A percentile compares a stretch with the other conserved stretches of the same genome.
Conservation (phyloP, 1,140 invertebrate species). For the Cecropterus lyciades region DNA sequence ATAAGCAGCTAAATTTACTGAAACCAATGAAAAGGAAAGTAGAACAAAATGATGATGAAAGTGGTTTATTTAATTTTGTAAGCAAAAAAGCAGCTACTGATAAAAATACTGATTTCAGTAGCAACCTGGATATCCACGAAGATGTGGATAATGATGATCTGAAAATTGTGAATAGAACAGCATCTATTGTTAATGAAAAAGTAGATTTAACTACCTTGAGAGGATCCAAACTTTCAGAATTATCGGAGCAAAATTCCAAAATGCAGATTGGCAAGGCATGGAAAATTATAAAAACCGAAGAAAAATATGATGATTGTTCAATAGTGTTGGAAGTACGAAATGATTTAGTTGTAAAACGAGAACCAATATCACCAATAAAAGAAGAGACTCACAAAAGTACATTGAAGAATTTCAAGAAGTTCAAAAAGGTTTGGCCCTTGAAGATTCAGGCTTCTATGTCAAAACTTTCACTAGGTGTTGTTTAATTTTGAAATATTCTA, state of each 20-base stretch:
- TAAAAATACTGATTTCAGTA: conserved; percentile 24
- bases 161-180: conserved; percentile 11
- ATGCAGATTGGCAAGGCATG: conserved; percentile 36
- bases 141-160: conserved; percentile 17
- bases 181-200: conserved; percentile 37
- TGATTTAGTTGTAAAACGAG: conserved; percentile 69
- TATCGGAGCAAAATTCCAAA: conserved; percentile 53
- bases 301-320: conserved; percentile 48
- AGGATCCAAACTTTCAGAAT: conserved; percentile 63
- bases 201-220: conserved; percentile 58
- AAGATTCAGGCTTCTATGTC: conserved; percentile 61
- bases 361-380: conserved; percentile 46
- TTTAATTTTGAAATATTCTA: conserved; percentile 8
- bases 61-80: conserved; percentile 72
- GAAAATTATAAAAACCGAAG: conserved; percentile 57
- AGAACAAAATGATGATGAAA: conserved; percentile 53
- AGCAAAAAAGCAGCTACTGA: conserved; percentile 40
- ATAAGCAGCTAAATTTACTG: conserved; percentile 62
- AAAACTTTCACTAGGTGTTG: conserved; percentile 39
- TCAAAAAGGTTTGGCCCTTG: conserved; percentile 76
- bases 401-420: conserved; percentile 74
- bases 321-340: conserved; percentile 55
- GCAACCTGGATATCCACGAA: background rate
- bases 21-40: conserved; percentile 68
- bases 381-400: conserved; percentile 30